Conservation (phyloP, 2,113 vertebrate genomes). For the Isurus oxyrinchus region DNA sequence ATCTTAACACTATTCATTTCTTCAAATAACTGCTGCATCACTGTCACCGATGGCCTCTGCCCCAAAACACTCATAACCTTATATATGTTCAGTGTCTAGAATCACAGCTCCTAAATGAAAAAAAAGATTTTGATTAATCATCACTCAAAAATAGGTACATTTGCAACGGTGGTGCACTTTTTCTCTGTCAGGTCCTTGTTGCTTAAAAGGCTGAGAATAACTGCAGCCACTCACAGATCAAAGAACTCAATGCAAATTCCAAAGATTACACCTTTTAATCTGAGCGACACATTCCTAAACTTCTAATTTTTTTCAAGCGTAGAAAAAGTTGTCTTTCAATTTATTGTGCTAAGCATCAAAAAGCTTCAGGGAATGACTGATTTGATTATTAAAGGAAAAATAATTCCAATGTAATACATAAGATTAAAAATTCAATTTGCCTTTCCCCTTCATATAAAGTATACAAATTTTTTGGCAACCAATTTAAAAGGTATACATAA, state of each 20-base stretch:
- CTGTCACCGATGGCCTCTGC: neutral
- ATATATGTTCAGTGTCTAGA: neutral
- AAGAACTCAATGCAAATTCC: slow-evolving; percentile 11
- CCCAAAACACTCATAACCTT: neutral
- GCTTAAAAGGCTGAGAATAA: neutral
- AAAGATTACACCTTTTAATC: neutral
- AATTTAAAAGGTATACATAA: slow-evolving; percentile 23
- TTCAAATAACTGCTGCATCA: neutral
- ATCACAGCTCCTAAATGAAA: neutral
- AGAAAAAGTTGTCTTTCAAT: neutral
- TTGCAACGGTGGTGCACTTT: neutral
- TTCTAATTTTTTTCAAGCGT: neutral
- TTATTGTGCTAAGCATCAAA: neutral
- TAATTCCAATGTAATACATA: slow-evolving; percentile 8
- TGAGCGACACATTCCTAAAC: neutral
- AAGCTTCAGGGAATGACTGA: slow-evolving; percentile 28
- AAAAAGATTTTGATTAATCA: neutral
- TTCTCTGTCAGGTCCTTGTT: neutral
- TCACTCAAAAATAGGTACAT: neutral
- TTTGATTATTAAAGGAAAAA: slow-evolving; percentile 8
- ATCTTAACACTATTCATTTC: neutral
- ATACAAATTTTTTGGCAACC: slow-evolving; percentile 8
- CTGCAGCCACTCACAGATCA: neutral
- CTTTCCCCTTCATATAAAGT: neutral
- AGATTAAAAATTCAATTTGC: slow-evolving; percentile 31